phyloP scores from a whole-genome alignment of 2,888 invertebrate genomes.

The Acanthoscelides obtectus region DNA sequence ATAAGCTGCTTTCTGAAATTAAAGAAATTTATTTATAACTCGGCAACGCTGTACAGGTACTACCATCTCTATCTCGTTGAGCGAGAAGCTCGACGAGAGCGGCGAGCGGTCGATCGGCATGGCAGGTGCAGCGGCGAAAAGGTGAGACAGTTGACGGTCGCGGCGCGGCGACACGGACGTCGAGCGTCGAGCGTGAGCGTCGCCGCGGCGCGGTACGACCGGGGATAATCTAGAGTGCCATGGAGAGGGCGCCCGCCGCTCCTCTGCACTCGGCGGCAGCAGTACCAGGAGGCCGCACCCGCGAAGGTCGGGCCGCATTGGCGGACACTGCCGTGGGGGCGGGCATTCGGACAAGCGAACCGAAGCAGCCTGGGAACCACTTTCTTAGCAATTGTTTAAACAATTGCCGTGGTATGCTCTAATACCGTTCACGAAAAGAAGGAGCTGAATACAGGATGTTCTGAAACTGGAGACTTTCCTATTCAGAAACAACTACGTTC shows the following conservation, averaged over 20 bases:
- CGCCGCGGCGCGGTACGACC: too few relatives aligned
- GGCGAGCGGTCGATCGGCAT: slow-evolving; percentile 8
- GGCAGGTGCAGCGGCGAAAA: slow-evolving; percentile 21
- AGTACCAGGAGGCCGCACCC: background rate
- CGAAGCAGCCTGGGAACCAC: background rate
- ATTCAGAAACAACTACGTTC: too few relatives aligned
- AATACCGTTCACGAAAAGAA: background rate
- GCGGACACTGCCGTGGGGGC: background rate
- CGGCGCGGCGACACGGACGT: background rate
- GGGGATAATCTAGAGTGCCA: background rate
- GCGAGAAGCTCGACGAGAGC: slow-evolving; percentile 9
- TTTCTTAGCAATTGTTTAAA: background rate
- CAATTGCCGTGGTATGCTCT: background rate
- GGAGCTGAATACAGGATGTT: too few relatives aligned
- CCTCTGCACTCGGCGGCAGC: background rate
- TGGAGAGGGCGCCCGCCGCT: background rate
- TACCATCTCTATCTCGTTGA: background rate
- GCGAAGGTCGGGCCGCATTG: background rate
- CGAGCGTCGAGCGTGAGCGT: too few relatives aligned
- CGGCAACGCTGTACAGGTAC: background rate
- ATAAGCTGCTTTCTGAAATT: too few relatives aligned
- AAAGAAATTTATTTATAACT: background rate
- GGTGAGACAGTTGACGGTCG: slow-evolving; percentile 4
- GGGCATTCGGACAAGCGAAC: background rate
- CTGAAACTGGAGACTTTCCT: too few relatives aligned